Conservation (phyloP, 2,888 invertebrate species). For the Ophioninae sp. region DNA sequence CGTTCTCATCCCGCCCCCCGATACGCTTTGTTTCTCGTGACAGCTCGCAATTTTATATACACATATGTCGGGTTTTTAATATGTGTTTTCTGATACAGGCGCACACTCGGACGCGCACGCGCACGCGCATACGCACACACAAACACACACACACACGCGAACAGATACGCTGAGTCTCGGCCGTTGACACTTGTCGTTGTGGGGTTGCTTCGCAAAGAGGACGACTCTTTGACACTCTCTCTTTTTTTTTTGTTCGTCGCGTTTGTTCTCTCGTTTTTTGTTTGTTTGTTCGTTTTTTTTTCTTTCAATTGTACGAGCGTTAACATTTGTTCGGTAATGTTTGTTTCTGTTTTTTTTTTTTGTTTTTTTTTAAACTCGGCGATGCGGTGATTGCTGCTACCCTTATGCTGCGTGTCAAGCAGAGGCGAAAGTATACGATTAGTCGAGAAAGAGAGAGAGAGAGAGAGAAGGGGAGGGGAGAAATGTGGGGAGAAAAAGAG, state of each 20-base stretch:
- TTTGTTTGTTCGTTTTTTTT: constrained; percentile 14
- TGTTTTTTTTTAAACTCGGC: constrained; percentile 51
- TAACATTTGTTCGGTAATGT: constrained; percentile 37
- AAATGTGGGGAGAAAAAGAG: constrained; percentile 68
- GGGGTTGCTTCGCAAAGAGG: constrained; percentile 63
- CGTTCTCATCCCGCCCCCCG: neutral
- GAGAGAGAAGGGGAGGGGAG: constrained; percentile 65
- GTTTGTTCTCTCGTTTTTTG: constrained; percentile 19
- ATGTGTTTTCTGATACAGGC: neutral
- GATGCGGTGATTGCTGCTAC: constrained; percentile 70
- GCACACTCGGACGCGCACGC: constrained; percentile 24
- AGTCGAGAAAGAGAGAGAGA: constrained; percentile 71
- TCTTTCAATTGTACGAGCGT: constrained; percentile 31
- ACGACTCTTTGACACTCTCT: constrained; percentile 49
- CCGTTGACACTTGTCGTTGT: constrained; percentile 66
- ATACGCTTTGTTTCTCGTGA: neutral
- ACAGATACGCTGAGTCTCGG: constrained; percentile 56
- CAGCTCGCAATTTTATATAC: neutral
- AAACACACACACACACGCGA: constrained; percentile 33
- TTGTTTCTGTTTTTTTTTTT: constrained; percentile 16
- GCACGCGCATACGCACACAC: constrained; percentile 4
- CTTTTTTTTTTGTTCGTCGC: constrained; percentile 21
- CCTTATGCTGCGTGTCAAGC: constrained; percentile 81
- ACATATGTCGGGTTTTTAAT: neutral
- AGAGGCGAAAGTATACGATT: constrained; percentile 79